Evolutionary conservation across 2,113 vertebrate genomes (phyloP).

Genomic region (Corythaixoides concolor): DNA sequence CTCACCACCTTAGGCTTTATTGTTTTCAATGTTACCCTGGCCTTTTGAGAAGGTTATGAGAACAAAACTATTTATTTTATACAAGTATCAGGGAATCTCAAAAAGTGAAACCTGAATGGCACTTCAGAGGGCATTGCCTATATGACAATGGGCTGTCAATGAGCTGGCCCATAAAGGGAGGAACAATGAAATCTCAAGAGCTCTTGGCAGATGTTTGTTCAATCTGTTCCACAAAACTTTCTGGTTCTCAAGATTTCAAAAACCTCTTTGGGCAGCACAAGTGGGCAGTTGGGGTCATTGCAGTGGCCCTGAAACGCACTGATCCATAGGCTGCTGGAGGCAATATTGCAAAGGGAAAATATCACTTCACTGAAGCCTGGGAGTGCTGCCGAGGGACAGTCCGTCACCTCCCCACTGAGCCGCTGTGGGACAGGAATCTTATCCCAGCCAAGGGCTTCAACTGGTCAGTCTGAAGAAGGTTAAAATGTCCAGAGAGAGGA

Average conservation of each 20-base stretch:
- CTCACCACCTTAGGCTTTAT: not conserved
- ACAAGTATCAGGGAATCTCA: not conserved
- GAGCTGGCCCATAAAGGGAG: fast-evolving
- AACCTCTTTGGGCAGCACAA: not conserved
- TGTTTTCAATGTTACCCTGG: not conserved
- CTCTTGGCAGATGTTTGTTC: not conserved
- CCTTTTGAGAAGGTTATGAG: not conserved
- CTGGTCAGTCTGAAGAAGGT: not conserved
- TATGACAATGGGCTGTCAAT: not conserved
- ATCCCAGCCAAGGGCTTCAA: not conserved
- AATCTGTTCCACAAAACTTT: not conserved
- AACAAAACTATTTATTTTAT: not conserved
- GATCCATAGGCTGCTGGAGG: not conserved
- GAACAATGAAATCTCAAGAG: not conserved
- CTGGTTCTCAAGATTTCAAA: not conserved
- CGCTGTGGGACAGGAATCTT: not conserved
- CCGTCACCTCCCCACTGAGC: not conserved
- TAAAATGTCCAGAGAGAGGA: not conserved
- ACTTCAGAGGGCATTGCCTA: not conserved
- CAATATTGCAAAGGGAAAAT: not conserved
- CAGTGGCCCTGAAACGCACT: fast-evolving
- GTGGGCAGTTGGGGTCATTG: not conserved
- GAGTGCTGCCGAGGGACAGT: not conserved
- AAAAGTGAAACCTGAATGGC: not conserved
- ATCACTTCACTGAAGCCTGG: not conserved